Base-by-base conservation (phyloP, 1,140 invertebrate genomes). In the Cephus cinctus region DNA sequence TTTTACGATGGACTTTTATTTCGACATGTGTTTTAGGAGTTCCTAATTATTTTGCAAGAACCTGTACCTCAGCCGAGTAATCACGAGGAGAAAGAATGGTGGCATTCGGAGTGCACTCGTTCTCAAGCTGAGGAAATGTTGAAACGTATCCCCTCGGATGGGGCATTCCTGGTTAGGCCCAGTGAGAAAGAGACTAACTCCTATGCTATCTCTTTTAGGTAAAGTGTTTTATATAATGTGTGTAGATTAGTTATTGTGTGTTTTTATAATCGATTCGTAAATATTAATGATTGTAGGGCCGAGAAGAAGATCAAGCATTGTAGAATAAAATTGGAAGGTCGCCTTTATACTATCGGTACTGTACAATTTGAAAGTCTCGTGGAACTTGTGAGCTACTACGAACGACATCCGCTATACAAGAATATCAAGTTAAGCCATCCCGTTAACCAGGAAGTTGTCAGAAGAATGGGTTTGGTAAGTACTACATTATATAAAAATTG, bases 221-320 rank as follows among this genome's bases (percentile, higher is more conserved):
- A 78, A 66, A 47, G 61, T 51, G 40, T 1, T 36, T 30, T 31
- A 20, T 9, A 11, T 8, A 36, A 12, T 36, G 14, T 36, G 18
- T n/a, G n/a, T 39, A 27, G 31, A 32, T 1, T 30, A 34, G 16
- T 8, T 8, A 5, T 48, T 52, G 38, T 20, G 34, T n/a, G 12
- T 39, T 47, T 47, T 30, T 20, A 31, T 46, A n/a, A 35, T 35
- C 32, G n/a, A 47, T 49, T 22, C 12, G 12, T 34, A 14, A 36
- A 4, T 5, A 15, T 25, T 18, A 35, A 15, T 38, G 18, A 15
- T 73, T 77, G 47, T 64, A 94, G 92, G 63, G 91, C 90, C 16
- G 92, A 96, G 61, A 89, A 87, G 15, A 90, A 93, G 74, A 96
- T 98, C 43, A 98, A 97, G 66, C 95, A 98, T 68, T 98, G 96